phyloP scores from a whole-genome alignment of 1,140 invertebrate genomes.

The Calephelis virginiensis region DNA sequence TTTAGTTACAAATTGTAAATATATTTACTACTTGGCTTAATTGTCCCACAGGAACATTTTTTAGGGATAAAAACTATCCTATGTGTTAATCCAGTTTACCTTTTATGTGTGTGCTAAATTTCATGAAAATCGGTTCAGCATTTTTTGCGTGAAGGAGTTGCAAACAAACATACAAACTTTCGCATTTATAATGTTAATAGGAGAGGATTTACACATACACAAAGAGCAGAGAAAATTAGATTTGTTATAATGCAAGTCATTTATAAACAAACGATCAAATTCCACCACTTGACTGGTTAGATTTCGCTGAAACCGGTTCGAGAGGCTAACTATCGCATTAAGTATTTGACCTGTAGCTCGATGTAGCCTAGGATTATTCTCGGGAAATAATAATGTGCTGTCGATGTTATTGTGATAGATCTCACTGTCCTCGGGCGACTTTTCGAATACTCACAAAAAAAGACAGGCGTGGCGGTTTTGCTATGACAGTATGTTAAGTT shows the following conservation, averaged over 20 bases:
- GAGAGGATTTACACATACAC: too few relatives aligned
- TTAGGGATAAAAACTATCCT: too few relatives aligned
- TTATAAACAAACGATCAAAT: constrained; percentile 3
- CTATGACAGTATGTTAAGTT: too few relatives aligned
- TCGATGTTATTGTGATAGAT: constrained; percentile 32
- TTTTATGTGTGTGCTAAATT: too few relatives aligned
- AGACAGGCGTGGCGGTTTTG: background rate
- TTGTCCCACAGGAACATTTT: too few relatives aligned
- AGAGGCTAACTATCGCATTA: constrained; percentile 23
- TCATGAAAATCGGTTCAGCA: too few relatives aligned
- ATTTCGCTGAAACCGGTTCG: constrained; percentile 37
- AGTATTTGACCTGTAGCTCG: constrained; percentile 16
- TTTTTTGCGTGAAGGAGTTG: too few relatives aligned
- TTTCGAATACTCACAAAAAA: background rate
- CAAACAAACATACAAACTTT: too few relatives aligned
- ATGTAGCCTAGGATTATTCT: constrained; percentile 9
- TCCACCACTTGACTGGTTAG: background rate
- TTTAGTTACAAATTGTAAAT: too few relatives aligned
- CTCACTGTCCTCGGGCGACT: constrained; percentile 20
- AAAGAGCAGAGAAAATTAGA: background rate
- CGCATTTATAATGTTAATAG: too few relatives aligned
- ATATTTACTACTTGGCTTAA: too few relatives aligned
- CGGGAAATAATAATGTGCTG: constrained; percentile 20
- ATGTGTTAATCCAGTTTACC: too few relatives aligned
- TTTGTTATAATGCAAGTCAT: background rate